Conservation (phyloP, 2,888 invertebrate genomes). For the Drosophila cognata region DNA sequence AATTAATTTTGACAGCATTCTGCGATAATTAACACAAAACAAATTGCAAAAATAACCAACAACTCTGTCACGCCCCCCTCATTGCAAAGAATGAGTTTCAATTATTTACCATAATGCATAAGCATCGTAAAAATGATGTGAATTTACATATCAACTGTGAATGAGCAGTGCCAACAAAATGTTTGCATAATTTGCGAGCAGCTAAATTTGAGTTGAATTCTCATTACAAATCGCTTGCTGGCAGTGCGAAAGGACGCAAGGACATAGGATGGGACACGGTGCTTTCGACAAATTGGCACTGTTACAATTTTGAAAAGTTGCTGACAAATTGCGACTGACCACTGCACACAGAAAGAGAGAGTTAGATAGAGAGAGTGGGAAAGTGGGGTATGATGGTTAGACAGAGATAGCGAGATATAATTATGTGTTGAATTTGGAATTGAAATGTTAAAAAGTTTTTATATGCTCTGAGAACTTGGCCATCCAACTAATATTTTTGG, state of each 20-base stretch:
- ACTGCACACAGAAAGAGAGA: slow-evolving; percentile 2
- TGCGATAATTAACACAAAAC: slow-evolving; percentile 69
- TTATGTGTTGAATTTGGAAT: slow-evolving; percentile 77
- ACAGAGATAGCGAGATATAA: slow-evolving; percentile 52
- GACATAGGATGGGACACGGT: slow-evolving; percentile 27
- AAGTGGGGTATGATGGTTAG: slow-evolving; percentile 8
- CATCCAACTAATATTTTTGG: slow-evolving; percentile 63
- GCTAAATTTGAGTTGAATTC: slow-evolving; percentile 70
- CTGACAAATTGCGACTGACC: slow-evolving; percentile 64
- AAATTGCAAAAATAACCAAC: slow-evolving; percentile 56
- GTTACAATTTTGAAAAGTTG: slow-evolving; percentile 73
- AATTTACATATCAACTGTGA: slow-evolving; percentile 46
- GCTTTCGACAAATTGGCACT: slow-evolving; percentile 73
- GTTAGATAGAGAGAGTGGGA: neutral
- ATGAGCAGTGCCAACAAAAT: slow-evolving; percentile 56
- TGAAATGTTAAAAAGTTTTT: slow-evolving; percentile 76
- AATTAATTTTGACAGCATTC: slow-evolving; percentile 55
- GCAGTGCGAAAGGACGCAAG: slow-evolving; percentile 8
- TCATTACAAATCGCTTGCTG: slow-evolving; percentile 58
- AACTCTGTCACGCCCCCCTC: slow-evolving; percentile 22
- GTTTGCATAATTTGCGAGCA: slow-evolving; percentile 73
- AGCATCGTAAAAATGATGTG: slow-evolving; percentile 58
- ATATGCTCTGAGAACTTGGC: slow-evolving; percentile 51
- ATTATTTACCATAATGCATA: slow-evolving; percentile 74
- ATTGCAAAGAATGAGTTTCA: slow-evolving; percentile 50